Percentiles rank a stretch among this genome's conserved stretches.
These are phyloP conservation scores for Apodemia hepburni DNA, from an alignment of 2,888 invertebrate genomes.

Conservation along the genomic window DNA sequence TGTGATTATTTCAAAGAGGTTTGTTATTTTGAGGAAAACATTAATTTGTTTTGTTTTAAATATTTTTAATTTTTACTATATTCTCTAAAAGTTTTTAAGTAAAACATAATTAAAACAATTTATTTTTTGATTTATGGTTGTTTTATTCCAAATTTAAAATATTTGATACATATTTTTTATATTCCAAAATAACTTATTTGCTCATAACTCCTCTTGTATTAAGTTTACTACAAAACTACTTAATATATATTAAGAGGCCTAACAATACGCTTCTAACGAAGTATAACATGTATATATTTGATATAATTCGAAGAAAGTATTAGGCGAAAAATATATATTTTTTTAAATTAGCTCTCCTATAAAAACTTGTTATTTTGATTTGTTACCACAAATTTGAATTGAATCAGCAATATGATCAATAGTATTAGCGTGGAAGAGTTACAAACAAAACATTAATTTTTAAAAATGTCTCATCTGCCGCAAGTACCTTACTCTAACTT, in stretches of 20 bases:
- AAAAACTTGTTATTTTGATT: constrained; percentile 15
- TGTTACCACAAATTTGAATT: constrained; percentile 15
- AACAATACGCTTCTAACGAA: constrained; percentile 16
- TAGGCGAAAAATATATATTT: constrained; percentile 11
- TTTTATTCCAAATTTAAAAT: constrained; percentile 14
- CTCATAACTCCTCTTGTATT: constrained; percentile 2
- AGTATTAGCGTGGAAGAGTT: no score
- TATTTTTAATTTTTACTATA: constrained; percentile 6
- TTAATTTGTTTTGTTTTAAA: neutral
- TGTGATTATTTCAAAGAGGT: neutral
- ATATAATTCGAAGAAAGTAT: constrained; percentile 18
- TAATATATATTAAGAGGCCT: constrained; percentile 7
- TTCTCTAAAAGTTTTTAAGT: constrained; percentile 14
- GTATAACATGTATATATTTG: constrained; percentile 16
- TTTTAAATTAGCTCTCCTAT: constrained; percentile 12
- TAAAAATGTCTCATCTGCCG: no score
- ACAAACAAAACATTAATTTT: no score
- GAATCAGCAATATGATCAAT: neutral
- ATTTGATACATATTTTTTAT: constrained; percentile 11
- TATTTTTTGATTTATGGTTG: constrained; percentile 12
- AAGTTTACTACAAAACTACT: constrained; percentile 2
- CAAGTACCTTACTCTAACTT: no score
- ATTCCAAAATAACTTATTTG: constrained; percentile 17
- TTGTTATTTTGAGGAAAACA: constrained; percentile 3
- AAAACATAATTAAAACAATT: constrained; percentile 5